Evolutionary conservation across 2,888 invertebrate species (phyloP), one percentile per base, ranked within the genome.

Genomic region (Phyto melanocephala): DNA sequence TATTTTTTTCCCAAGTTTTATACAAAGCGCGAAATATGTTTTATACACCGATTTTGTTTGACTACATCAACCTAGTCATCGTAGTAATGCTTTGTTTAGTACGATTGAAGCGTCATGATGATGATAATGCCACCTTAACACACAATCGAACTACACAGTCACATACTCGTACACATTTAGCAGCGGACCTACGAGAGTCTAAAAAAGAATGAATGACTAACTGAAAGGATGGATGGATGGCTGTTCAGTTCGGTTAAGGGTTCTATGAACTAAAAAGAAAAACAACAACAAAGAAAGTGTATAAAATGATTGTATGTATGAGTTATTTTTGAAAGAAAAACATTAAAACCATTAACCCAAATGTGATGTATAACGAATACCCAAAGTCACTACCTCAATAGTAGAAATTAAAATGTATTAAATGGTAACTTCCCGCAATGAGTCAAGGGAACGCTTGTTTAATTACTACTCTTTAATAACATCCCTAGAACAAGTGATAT

Each of bases 11-110:
- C 74, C 50, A 33, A 70, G 54, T 56, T 79, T 60, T 35, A 62
- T 37, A 79, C 79, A 76, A 82, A 82, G 71, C 82, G 82, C 82
- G 79, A 67, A 82, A 79, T 82, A 79, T 78, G 45, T 81, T 81
- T 78, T 47, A 74, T 68, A 81, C 81, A 79, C 60, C 72, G 67
- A 67, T 72, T 79, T 58, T 62, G 37, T 74, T 60, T 52, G 52
- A 74, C 67, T 74, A 80, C 60, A 80, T 60, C 60, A 60, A 45
- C 24, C 17, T 47, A 60, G 45, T 47, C 7, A 45, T 37, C 11
- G 15, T 42, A 42, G 22, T 42, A 52, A 2, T 60, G 24, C 33
- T 45, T 20, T 56, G 10, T 28, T 24, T 42, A 1, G 20, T 60
- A 22, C 33, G 42, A 42, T 33, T 22, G 13, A 13, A 72, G 33